Percentiles rank a stretch among this genome's conserved stretches.
Conservation (phyloP, 1,140 invertebrate species). For the Trichoplusia ni region DNA sequence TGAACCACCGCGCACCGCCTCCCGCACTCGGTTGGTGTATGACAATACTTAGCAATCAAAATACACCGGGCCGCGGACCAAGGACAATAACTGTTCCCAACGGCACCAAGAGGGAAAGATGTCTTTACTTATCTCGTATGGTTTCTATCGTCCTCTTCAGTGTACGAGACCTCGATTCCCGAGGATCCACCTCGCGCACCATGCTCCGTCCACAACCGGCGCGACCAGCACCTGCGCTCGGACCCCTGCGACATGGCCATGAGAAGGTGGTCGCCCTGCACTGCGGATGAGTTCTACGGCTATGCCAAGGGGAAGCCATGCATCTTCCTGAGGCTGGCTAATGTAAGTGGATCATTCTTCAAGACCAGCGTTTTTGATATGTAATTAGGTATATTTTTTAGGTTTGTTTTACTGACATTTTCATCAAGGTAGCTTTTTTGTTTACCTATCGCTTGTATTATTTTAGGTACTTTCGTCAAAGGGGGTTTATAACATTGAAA, state of each 20-base stretch:
- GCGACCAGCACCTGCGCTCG: slow-evolving; percentile 54
- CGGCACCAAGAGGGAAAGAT: too few relatives aligned
- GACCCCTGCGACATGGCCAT: slow-evolving; percentile 73
- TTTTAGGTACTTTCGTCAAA: too few relatives aligned
- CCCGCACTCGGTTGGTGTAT: too few relatives aligned
- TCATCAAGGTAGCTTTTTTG: too few relatives aligned
- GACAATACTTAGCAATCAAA: too few relatives aligned
- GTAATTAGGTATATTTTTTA: too few relatives aligned
- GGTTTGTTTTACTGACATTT: too few relatives aligned
- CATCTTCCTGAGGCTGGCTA: slow-evolving; percentile 90
- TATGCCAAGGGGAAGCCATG: slow-evolving; percentile 89
- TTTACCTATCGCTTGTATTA: too few relatives aligned
- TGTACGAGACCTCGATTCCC: slow-evolving; percentile 65
- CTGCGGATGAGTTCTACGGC: slow-evolving; percentile 87
- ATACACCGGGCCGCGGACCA: too few relatives aligned
- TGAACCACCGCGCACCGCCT: too few relatives aligned
- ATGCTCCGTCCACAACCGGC: slow-evolving; percentile 55
- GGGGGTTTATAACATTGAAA: too few relatives aligned
- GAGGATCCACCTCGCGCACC: slow-evolving; percentile 68
- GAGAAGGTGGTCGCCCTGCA: slow-evolving; percentile 85
- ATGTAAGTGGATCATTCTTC: slow-evolving; percentile 77
- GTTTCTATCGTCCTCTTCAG: slow-evolving; percentile 31
- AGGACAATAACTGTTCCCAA: too few relatives aligned
- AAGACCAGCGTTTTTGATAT: neutral
- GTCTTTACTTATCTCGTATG: neutral